Conservation (phyloP, 2,888 invertebrate genomes). For the Volucella inanis region DNA sequence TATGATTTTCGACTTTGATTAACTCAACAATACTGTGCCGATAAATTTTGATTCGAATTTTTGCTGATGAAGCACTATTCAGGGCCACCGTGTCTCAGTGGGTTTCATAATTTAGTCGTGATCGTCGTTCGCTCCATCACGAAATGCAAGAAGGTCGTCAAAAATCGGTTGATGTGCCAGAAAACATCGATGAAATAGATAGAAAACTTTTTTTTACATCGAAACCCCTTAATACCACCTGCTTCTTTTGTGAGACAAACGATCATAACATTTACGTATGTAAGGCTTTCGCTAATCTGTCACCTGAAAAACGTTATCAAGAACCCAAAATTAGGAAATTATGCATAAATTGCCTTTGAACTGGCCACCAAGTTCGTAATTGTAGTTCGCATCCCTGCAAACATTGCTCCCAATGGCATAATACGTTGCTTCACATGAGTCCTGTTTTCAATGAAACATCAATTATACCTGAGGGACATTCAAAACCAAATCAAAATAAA, state of each 20-base stretch:
- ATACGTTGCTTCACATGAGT: constrained; percentile 42
- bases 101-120: too few relatives aligned
- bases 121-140: too few relatives aligned
- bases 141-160: too few relatives aligned
- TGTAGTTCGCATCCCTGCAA: constrained; percentile 45
- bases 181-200: too few relatives aligned
- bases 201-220: constrained; percentile 6
- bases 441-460: constrained; percentile 11
- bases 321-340: constrained; percentile 23
- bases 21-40: too few relatives aligned
- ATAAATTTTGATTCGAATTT: too few relatives aligned
- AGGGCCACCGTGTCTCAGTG: too few relatives aligned
- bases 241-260: constrained; percentile 8
- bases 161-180: too few relatives aligned
- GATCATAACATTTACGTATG: constrained; percentile 33
- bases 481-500: not conserved
- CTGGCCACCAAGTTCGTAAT: constrained; percentile 36
- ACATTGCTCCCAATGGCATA: constrained; percentile 35
- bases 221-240: constrained; percentile 7
- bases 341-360: constrained; percentile 52
- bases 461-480: not conserved
- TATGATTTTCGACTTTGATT: too few relatives aligned
- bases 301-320: constrained; percentile 30
- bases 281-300: constrained; percentile 12
- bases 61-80: too few relatives aligned